Conservation (phyloP, 2,797 vertebrate genomes). For the Acanthiza pusilla region DNA sequence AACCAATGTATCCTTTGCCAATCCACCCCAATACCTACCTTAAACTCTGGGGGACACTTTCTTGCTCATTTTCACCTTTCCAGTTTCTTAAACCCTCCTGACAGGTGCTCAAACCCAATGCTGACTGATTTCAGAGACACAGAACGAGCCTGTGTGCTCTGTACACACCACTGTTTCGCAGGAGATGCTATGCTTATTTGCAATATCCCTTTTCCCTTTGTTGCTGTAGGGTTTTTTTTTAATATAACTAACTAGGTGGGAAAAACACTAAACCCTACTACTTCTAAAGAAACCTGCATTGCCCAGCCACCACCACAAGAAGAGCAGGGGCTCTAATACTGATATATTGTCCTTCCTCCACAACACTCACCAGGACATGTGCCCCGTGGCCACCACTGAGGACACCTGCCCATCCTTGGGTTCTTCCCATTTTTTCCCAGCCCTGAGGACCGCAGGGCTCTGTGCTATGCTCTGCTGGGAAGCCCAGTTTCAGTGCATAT, state of each 20-base stretch:
- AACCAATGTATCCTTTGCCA: not conserved
- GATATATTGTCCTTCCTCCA: not conserved
- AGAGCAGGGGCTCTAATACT: not conserved
- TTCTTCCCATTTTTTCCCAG: not conserved
- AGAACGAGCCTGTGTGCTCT: not conserved
- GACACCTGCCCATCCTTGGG: not conserved
- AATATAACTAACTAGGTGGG: not conserved
- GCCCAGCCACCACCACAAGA: not conserved
- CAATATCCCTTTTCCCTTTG: not conserved
- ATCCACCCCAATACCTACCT: not conserved
- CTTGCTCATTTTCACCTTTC: not conserved
- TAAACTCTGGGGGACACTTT: not conserved
- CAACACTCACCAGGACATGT: accelerated
- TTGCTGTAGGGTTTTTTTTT: not conserved
- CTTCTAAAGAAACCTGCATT: not conserved
- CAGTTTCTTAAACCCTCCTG: not conserved
- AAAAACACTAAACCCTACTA: not conserved
- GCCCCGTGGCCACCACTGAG: not conserved
- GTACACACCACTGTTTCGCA: not conserved
- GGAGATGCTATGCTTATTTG: not conserved
- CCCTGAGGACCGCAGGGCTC: not conserved
- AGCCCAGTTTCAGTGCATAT: not conserved
- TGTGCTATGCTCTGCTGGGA: not conserved
- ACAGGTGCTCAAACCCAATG: not conserved
- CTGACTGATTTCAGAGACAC: not conserved